A percentile compares a stretch with the other conserved stretches of the same genome.
Conservation (phyloP, 2,113 vertebrate genomes). For the Myanophis thanlyinensis region DNA sequence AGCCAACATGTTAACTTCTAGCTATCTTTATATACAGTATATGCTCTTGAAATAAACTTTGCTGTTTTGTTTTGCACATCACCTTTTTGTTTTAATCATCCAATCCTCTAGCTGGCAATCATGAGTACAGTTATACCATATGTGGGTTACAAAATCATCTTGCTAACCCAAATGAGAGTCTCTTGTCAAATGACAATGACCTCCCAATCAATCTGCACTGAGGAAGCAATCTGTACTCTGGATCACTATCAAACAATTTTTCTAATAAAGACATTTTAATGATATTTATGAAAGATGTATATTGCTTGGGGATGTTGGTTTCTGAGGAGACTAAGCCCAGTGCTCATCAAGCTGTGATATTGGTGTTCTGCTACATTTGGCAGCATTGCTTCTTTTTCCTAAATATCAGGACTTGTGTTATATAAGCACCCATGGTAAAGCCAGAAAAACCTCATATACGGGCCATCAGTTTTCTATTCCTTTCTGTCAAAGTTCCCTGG, state of each 20-base stretch:
- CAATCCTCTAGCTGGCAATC: background rate
- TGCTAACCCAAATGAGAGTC: background rate
- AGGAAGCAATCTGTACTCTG: background rate
- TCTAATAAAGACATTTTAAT: background rate
- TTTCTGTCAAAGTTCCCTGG: background rate
- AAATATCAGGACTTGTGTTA: background rate
- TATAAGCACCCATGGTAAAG: no score
- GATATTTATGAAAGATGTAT: background rate
- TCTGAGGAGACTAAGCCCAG: background rate
- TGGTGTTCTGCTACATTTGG: background rate
- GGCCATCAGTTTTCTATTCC: background rate
- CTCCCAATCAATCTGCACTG: background rate
- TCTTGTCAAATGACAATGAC: background rate
- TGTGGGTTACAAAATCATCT: background rate
- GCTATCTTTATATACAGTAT: background rate
- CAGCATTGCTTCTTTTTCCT: background rate
- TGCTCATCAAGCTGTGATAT: background rate
- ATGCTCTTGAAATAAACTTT: background rate
- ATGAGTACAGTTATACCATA: background rate
- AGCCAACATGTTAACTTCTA: background rate
- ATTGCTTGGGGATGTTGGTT: background rate
- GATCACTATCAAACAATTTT: background rate
- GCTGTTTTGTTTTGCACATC: background rate
- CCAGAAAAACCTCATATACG: background rate
- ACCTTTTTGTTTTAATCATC: background rate